These are phyloP conservation scores for Ctenicera cuprea DNA, from an alignment of 2,888 invertebrate species.

Conservation along the genomic window DNA sequence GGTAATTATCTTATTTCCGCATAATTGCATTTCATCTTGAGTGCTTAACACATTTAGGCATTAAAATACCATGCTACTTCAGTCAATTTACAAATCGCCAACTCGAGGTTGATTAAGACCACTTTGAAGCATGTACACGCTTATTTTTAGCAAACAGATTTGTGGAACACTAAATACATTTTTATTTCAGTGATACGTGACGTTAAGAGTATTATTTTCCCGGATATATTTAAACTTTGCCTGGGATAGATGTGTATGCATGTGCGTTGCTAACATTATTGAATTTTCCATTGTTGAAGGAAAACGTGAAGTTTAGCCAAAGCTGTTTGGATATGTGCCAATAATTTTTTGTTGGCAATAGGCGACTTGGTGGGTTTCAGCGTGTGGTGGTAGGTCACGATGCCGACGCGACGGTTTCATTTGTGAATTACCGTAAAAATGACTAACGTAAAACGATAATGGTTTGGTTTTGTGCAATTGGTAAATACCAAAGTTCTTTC, in stretches of 20 bases:
- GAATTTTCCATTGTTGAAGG: conserved; percentile 18
- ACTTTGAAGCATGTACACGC: not conserved
- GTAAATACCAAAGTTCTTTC: no score
- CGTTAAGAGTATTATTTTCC: conserved; percentile 23
- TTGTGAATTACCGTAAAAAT: not conserved
- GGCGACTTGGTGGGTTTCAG: not conserved
- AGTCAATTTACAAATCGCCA: conserved; percentile 12
- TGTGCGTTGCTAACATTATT: not conserved
- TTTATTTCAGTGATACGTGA: conserved; percentile 21
- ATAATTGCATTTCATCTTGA: no score
- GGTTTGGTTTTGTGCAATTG: no score
- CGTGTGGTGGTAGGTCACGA: conserved; percentile 9
- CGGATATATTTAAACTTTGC: conserved; percentile 27
- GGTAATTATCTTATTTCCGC: no score
- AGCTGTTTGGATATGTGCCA: not conserved
- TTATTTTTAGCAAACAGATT: conserved; percentile 12
- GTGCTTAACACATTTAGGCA: not conserved
- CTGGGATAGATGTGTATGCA: conserved; percentile 5
- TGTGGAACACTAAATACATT: conserved; percentile 3
- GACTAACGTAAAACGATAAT: no score
- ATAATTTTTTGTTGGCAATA: not conserved
- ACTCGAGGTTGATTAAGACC: conserved; percentile 6
- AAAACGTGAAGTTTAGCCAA: conserved; percentile 16
- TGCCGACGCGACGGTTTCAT: conserved; percentile 5
- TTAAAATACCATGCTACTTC: conserved; percentile 14